Base-by-base conservation (phyloP, 2,113 vertebrate genomes). In the Onychostruthus taczanowskii region DNA sequence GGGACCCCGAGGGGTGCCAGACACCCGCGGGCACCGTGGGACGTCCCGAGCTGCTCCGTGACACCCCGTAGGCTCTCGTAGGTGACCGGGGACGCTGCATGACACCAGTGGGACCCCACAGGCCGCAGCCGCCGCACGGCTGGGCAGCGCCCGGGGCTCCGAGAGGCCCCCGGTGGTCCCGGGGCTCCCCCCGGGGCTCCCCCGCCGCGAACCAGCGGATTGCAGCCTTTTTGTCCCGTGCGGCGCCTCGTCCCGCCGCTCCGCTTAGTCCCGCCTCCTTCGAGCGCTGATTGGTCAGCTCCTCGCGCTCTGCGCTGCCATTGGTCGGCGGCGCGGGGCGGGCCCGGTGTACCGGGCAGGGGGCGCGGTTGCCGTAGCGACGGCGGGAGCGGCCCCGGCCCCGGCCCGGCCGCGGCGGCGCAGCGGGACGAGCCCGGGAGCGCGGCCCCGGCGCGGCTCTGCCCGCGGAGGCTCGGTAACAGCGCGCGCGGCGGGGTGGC, bases 131-230 rank as follows among this genome's bases (percentile, higher is more conserved):
- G 4, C 55, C 30, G 18, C 52, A 13, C 11, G 30, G 30, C 52
- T 55, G 30, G 30, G 52, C 52, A 53, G 28, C 17, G 28, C 11
- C 20, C 33, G 16, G 23, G 35, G 35, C 9, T 18, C 73, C 8
- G 11, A 22, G 55, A 7, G 30, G 18, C 1, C 9, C 37, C 24
- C 31, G 49, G 19, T 7, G 3, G 35, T 39, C 39, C 39, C 39
- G 14, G 43, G 7, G 3, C 9, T 13, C 2, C 5, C 6, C 13
- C 17, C n/a, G 47, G 11, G 13, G 3, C 27, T 16, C n/a, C 18
- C 33, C 15, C 16, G 4, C 23, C 16, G 10, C 66, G 53, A 10
- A 28, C 15, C 39, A 14, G 18, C 15, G 62, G 9, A 0, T 7
- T 27, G 22, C 28, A 18, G 1, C 3, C 9, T 39, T 69, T 89